A percentile compares a stretch with the other conserved stretches of the same genome.
phyloP scores from a whole-genome alignment of 2,113 vertebrate species.

The Anarhynchus alexandrinus region DNA sequence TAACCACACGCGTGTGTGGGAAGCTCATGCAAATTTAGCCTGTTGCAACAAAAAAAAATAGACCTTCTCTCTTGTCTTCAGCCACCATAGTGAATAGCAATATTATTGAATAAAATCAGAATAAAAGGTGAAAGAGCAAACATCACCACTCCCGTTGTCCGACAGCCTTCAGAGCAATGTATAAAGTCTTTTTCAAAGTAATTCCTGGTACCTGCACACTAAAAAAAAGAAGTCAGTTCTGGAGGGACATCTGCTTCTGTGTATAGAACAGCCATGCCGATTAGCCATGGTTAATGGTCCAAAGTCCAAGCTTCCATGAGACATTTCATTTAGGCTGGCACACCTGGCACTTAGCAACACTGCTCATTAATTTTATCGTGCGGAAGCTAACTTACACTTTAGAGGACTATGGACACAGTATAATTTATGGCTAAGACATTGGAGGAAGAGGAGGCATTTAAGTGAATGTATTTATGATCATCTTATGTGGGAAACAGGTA shows the following conservation, averaged over 20 bases:
- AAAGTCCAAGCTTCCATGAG: neutral
- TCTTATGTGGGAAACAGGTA: neutral
- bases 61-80: neutral
- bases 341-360: constrained; percentile 31
- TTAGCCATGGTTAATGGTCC: neutral
- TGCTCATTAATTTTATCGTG: neutral
- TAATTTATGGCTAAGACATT: neutral
- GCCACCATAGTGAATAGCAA: neutral
- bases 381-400: neutral
- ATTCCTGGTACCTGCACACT: neutral
- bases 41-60: neutral
- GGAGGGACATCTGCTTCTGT: neutral
- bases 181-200: neutral
- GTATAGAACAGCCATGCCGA: neutral
- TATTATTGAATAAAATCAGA: neutral
- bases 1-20: neutral
- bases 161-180: neutral
- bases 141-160: neutral
- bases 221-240: neutral
- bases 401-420: neutral
- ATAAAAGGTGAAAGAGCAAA: neutral
- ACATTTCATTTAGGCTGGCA: neutral
- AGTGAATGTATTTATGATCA: neutral
- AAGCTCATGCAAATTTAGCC: neutral
- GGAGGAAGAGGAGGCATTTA: neutral